Evolutionary conservation across 2,888 invertebrate species (phyloP), one percentile per base, ranked within the genome.

Genomic region (Malachius bipustulatus): DNA sequence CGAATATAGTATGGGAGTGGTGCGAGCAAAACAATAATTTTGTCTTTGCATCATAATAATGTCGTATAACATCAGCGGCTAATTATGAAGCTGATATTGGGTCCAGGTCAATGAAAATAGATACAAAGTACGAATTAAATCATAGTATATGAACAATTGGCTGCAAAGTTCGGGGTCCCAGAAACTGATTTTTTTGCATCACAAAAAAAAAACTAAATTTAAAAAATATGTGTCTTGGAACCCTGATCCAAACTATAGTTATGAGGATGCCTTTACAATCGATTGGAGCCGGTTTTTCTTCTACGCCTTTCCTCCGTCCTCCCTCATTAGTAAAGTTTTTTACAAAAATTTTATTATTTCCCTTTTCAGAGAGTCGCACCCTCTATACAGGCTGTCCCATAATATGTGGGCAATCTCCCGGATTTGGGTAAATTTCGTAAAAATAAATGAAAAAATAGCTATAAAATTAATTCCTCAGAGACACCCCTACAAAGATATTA

Each of bases 81-180:
- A 48, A 48, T 32, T 11, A 16, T 1, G 36, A 44, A 29, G 51
- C 50, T 1, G 51, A 53, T 36, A 12, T 19, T 10, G 42, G 42
- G 14, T 52, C 52, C 1, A 37, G 51, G 8, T 19, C 6, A 13
- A 9, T 35, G 24, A 13, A n/a, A 4, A 4, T 8, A 1, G 43
- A 45, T 13, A 47, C 47, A 16, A 41, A 44, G 37, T 46, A 36
- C 37, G 3, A 43, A 4, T 6, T 12, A 12, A 6, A 10, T 16
- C 12, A 13, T 26, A 26, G 12, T 14, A 37, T 37, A 26, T 11
- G 11, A 6, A 8, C 6, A 11, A 6, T 29, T 16, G 24, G 15
- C 34, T 2, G 4, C 14, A 4, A 3, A 3, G 28, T 37, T 19
- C 34, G n/a, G 31, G 1, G n/a, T 8, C 2, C 38, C 38, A 10